Base-by-base conservation (phyloP, 2,797 vertebrate genomes). In the Danio kyathit region DNA sequence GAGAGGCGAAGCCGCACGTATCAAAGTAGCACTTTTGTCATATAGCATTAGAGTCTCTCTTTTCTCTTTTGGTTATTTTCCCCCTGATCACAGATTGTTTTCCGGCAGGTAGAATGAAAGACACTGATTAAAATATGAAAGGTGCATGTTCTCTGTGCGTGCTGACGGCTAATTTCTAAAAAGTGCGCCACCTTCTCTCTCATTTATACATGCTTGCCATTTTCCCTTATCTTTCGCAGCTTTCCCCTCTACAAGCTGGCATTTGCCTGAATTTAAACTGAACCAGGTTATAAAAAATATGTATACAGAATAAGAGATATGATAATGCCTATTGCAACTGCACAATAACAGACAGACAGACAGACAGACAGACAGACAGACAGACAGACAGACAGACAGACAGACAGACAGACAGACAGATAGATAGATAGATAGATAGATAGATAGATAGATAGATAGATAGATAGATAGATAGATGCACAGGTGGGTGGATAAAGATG, bases 1-100 rank as follows among this genome's bases (percentile, higher is more conserved):
- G 85, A 91, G 88, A 85, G 82, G 91, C 89, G 91, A 82, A 83
- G 87, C 86, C 88, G 78, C 86, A 86, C 84, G 84, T 93, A 93
- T 94, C 92, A 94, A 93, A 94, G 92, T 91, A 86, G 82, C 87
- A 90, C 91, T 94, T 92, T 91, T 93, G 93, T 94, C 93, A 92
- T 88, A 90, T 92, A 88, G 88, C 89, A 91, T 92, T 92, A 93
- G 75, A 80, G 76, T 79, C 52, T 89, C 89, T 88, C 88, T 89
- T 66, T 86, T 84, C 86, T 90, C 85, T 82, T 87, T 87, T 88
- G 91, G 87, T 69, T 85, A 82, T 88, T 87, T 88, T 88, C 84
- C 84, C 88, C 89, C 87, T 92, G 89, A 94, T 94, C 92, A 92
- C 84, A 60, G 69, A 90, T 87, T 92, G 92, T 93, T 93, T 91